Percentiles rank a stretch among this genome's conserved stretches.
Evolutionary conservation across 2,113 vertebrate genomes (phyloP).

Genomic region (Turnix velox): DNA sequence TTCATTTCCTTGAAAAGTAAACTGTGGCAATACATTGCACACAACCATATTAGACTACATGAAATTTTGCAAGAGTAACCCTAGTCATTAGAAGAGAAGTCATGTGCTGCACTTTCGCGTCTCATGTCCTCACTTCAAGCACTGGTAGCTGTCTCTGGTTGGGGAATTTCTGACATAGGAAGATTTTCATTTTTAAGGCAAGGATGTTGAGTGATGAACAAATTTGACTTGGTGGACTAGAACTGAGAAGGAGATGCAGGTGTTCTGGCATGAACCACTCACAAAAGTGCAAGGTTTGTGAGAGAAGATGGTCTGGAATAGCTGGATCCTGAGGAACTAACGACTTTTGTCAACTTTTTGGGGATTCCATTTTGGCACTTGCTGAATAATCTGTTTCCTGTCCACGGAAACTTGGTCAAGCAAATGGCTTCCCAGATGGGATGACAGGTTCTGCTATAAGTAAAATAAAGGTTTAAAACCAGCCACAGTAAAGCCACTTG

Average conservation of each 20-base stretch:
- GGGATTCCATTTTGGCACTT: background rate
- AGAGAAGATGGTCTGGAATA: background rate
- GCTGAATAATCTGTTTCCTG: background rate
- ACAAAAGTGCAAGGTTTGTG: rapidly evolving
- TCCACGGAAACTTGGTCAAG: background rate
- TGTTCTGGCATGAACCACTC: background rate
- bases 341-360: background rate
- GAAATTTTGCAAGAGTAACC: background rate
- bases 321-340: background rate
- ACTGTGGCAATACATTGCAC: background rate
- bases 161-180: background rate
- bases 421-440: background rate
- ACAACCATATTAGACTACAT: background rate
- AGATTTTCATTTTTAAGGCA: background rate
- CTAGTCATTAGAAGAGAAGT: background rate
- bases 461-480: background rate
- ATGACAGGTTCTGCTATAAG: background rate
- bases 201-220: background rate
- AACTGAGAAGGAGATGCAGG: background rate
- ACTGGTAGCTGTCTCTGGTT: background rate
- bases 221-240: background rate
- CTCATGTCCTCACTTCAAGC: background rate
- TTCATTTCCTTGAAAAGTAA: background rate
- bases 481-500: background rate
- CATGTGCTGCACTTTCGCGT: background rate